These are phyloP conservation scores for Pteropus alecto DNA, from an alignment of 2,113 vertebrate genomes.

Conservation along the genomic window DNA sequence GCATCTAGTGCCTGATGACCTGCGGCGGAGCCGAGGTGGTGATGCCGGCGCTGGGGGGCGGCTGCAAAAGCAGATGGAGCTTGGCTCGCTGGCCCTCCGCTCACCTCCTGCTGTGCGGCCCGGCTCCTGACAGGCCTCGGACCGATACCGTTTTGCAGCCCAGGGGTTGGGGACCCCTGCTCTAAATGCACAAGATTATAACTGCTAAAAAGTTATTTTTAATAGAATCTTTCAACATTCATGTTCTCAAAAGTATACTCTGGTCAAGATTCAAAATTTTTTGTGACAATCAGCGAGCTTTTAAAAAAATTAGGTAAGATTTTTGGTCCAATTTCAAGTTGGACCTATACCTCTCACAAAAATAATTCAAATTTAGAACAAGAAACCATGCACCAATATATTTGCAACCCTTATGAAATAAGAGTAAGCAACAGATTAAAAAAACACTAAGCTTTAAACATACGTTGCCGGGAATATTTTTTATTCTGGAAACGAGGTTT, in stretches of 20 bases:
- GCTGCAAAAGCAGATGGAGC: too few relatives aligned
- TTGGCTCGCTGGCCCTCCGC: too few relatives aligned
- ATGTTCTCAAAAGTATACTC: neutral
- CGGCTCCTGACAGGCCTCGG: too few relatives aligned
- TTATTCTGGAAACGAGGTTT: slow-evolving; percentile 27
- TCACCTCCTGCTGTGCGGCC: too few relatives aligned
- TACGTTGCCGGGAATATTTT: neutral
- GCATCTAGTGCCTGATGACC: too few relatives aligned
- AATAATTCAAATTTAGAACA: slow-evolving; percentile 22
- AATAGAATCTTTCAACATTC: neutral
- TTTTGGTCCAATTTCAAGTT: neutral
- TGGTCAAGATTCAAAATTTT: neutral
- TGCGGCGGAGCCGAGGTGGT: too few relatives aligned
- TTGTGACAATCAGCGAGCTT: slow-evolving; percentile 36
- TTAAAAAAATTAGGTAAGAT: slow-evolving; percentile 26
- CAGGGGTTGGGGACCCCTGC: too few relatives aligned
- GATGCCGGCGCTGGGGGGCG: too few relatives aligned
- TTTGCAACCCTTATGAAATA: neutral
- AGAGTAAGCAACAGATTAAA: neutral
- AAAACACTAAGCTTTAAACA: neutral
- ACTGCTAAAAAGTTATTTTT: neutral
- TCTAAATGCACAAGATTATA: neutral
- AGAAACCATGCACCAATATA: neutral
- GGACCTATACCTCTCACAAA: neutral
- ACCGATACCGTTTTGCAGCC: too few relatives aligned